A percentile compares a stretch with the other conserved stretches of the same genome.
Evolutionary conservation across 1,140 invertebrate genomes (phyloP).

Genomic region (Drosophila kikkawai): DNA sequence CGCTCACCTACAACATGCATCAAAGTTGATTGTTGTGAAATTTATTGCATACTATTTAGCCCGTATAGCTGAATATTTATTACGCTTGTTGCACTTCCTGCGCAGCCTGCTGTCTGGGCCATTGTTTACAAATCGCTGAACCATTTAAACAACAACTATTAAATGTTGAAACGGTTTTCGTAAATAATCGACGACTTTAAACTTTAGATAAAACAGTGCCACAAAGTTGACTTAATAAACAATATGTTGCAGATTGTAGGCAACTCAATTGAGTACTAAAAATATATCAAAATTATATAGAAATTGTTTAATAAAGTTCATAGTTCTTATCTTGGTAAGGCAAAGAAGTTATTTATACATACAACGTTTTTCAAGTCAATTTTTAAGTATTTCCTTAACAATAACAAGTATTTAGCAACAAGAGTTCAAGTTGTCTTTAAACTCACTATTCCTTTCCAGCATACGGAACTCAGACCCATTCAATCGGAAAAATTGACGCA

Average conservation of each 20-base stretch:
- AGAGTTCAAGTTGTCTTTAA: neutral
- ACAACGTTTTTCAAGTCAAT: too few species aligned
- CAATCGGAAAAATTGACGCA: constrained; percentile 6
- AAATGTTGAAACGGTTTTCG: constrained; percentile 62
- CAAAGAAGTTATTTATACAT: too few species aligned
- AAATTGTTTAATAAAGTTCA: too few species aligned
- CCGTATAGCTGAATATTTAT: constrained; percentile 74
- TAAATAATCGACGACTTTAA: constrained; percentile 50
- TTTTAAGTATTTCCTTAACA: too few species aligned
- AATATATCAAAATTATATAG: too few species aligned
- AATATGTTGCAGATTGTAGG: neutral
- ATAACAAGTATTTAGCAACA: neutral
- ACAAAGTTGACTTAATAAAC: neutral
- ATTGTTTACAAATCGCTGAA: constrained; percentile 72
- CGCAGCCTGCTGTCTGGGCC: constrained; percentile 21
- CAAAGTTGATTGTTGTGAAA: constrained; percentile 83
- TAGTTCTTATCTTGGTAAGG: too few species aligned
- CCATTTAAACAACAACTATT: constrained; percentile 72
- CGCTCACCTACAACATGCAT: constrained; percentile 76
- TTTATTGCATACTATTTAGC: constrained; percentile 83
- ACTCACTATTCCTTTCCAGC: neutral
- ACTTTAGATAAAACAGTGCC: neutral
- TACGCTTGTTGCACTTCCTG: constrained; percentile 78
- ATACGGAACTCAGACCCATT: neutral
- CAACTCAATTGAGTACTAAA: too few species aligned